Percentiles rank a stretch among this genome's conserved stretches.
Conservation (phyloP, 2,797 vertebrate species). For the Cuniculus paca region DNA sequence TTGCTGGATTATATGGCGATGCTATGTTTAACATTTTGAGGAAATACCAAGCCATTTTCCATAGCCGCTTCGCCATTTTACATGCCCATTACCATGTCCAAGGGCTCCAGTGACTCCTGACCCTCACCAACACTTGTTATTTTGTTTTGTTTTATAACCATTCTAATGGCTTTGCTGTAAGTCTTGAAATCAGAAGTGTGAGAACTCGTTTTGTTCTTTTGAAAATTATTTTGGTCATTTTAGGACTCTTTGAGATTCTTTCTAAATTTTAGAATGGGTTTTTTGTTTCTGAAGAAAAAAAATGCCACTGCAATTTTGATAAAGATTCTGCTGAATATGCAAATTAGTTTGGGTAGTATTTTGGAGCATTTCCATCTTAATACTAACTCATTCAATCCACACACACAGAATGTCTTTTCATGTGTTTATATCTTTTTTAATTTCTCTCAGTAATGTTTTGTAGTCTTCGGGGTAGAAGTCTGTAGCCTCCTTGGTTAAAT, state of each 20-base stretch:
- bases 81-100: not conserved
- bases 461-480: not conserved
- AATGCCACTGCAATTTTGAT: not conserved
- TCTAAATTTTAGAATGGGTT: slow-evolving; percentile 23
- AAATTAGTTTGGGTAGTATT: not conserved
- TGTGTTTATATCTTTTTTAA: slow-evolving; percentile 16
- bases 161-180: not conserved
- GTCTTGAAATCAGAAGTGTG: not conserved
- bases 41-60: not conserved
- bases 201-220: slow-evolving; percentile 44
- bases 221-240: slow-evolving; percentile 19
- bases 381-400: not conserved
- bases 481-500: not conserved
- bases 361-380: slow-evolving; percentile 1
- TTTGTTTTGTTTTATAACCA: not conserved
- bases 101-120: not conserved
- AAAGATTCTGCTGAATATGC: not conserved
- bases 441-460: not conserved
- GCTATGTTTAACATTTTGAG: slow-evolving; percentile 7
- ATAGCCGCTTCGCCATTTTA: not conserved
- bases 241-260: not conserved
- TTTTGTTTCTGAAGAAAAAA: slow-evolving; percentile 55
- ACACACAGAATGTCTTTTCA: not conserved
- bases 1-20: not conserved
- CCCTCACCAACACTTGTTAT: not conserved